phyloP scores from a whole-genome alignment of 2,113 vertebrate species.

The Corythaeola cristata region DNA sequence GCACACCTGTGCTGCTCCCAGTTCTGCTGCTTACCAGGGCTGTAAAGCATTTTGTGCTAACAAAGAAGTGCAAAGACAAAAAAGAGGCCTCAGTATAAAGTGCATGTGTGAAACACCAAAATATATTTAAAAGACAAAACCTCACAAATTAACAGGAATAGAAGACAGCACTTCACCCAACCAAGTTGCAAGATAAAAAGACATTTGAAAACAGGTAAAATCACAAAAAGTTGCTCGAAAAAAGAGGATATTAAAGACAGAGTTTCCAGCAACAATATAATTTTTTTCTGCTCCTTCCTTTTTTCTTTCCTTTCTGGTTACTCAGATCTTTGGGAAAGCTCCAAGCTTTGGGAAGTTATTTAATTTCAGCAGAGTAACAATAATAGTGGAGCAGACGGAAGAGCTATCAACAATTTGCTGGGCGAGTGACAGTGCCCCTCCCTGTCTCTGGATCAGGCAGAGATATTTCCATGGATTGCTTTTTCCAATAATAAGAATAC shows the following conservation, averaged over 20 bases:
- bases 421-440: background rate
- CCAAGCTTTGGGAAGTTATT: background rate
- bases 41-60: background rate
- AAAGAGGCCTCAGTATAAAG: background rate
- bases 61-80: background rate
- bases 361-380: background rate
- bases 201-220: background rate
- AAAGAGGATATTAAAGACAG: background rate
- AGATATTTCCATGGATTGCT: background rate
- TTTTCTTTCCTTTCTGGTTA: background rate
- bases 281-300: background rate
- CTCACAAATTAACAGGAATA: background rate
- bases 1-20: background rate
- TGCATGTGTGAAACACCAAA: background rate
- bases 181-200: background rate
- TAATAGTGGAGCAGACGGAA: background rate
- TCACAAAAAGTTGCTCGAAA: background rate
- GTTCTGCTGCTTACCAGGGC: background rate
- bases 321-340: background rate
- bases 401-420: background rate
- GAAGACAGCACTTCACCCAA: background rate
- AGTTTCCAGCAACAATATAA: background rate
- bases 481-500: background rate
- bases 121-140: background rate
- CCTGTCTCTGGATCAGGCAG: background rate